Evolutionary conservation across 2,797 vertebrate species (phyloP).

Genomic region (Hylomyscus alleni): DNA sequence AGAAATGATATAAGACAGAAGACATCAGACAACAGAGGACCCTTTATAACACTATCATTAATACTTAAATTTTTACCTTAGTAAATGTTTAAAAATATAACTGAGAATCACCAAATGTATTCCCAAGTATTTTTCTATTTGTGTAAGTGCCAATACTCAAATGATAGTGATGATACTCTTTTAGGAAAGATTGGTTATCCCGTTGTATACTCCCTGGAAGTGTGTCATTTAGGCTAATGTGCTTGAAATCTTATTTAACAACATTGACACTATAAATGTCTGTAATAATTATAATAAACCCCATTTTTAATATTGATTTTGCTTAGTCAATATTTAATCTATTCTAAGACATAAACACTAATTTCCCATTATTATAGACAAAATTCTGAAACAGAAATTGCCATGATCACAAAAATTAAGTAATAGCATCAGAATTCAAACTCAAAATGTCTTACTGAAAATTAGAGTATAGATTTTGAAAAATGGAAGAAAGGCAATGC

Average conservation of each 20-base stretch:
- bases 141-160: not conserved
- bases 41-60: not conserved
- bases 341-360: not conserved
- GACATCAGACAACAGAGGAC: not conserved
- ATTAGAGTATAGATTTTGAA: not conserved
- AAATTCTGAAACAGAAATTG: not conserved
- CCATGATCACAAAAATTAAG: not conserved
- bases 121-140: not conserved
- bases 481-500: not conserved
- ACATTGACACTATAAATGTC: not conserved
- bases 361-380: not conserved
- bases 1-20: constrained; percentile 2
- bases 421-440: not conserved
- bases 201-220: not conserved
- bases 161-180: not conserved
- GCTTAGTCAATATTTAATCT: not conserved
- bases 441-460: not conserved
- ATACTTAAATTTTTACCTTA: not conserved
- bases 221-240: not conserved
- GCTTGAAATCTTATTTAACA: not conserved
- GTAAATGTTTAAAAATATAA: not conserved
- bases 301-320: not conserved
- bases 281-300: not conserved
- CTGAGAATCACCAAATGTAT: not conserved
- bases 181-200: not conserved